Conservation (phyloP, 2,888 invertebrate species). For the Tipula unca region DNA sequence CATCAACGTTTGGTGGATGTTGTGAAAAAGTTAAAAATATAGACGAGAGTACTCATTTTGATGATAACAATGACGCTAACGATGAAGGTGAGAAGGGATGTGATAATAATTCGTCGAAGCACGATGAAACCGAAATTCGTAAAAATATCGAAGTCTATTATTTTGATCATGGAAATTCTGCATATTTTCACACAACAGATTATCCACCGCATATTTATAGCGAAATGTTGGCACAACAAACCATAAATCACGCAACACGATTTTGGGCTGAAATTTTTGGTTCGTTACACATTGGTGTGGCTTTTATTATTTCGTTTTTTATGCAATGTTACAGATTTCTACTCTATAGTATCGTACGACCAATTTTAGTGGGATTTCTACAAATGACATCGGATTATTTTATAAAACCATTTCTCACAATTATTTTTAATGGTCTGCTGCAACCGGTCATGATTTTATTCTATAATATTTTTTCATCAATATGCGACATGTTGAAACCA, state of each 20-base stretch:
- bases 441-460: slow-evolving; percentile 59
- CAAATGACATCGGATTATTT: slow-evolving; percentile 58
- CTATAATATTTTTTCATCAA: slow-evolving; percentile 51
- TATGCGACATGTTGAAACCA: slow-evolving; percentile 54
- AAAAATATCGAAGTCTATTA: slow-evolving; percentile 52
- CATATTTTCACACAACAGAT: slow-evolving; percentile 55
- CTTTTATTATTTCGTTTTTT: slow-evolving; percentile 52
- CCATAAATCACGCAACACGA: slow-evolving; percentile 49
- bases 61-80: not conserved
- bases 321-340: slow-evolving; percentile 49
- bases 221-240: slow-evolving; percentile 50
- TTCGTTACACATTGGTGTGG: slow-evolving; percentile 49
- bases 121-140: not conserved
- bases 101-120: not conserved
- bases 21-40: not conserved
- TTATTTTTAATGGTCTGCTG: slow-evolving; percentile 53
- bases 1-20: not conserved
- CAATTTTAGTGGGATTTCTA: slow-evolving; percentile 50
- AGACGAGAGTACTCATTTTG: not conserved
- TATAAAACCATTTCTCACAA: slow-evolving; percentile 55
- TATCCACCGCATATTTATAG: slow-evolving; percentile 49
- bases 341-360: slow-evolving; percentile 49
- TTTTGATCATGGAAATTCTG: slow-evolving; percentile 58
- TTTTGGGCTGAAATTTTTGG: slow-evolving; percentile 64
- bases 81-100: not conserved